These are phyloP conservation scores for Nycteola revayana DNA, from an alignment of 2,888 invertebrate species.

Conservation along the genomic window DNA sequence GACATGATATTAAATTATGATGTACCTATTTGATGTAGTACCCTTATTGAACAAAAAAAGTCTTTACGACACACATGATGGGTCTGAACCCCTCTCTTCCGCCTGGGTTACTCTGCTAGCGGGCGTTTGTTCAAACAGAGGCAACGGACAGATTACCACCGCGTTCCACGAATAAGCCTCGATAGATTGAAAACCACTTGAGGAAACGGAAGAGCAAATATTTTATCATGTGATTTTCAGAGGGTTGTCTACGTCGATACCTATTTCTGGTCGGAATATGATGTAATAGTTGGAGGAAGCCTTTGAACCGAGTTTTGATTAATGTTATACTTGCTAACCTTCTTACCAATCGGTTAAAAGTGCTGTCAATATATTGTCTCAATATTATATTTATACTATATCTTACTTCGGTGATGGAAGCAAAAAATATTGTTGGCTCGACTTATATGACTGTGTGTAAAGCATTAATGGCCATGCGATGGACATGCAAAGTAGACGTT, in stretches of 20 bases:
- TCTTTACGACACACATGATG: slow-evolving; percentile 23
- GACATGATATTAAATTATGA: slow-evolving; percentile 16
- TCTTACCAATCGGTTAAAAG: no score
- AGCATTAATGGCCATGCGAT: slow-evolving; percentile 27
- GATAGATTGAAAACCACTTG: slow-evolving; percentile 23
- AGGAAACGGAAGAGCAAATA: slow-evolving; percentile 18
- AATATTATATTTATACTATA: no score
- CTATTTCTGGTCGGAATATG: slow-evolving; percentile 12
- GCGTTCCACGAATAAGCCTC: slow-evolving; percentile 28
- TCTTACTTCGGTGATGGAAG: no score
- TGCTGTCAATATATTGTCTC: no score
- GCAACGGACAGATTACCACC: slow-evolving; percentile 18
- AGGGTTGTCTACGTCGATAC: slow-evolving; percentile 20
- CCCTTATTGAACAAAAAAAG: slow-evolving; percentile 6
- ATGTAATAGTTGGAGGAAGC: no score
- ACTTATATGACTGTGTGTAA: slow-evolving; percentile 24
- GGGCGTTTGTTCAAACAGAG: slow-evolving; percentile 24
- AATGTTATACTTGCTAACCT: no score
- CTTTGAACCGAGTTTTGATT: no score
- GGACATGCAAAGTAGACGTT: slow-evolving; percentile 42
- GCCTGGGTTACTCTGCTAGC: slow-evolving; percentile 35
- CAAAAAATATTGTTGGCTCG: slow-evolving; percentile 12
- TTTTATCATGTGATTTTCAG: slow-evolving; percentile 23
- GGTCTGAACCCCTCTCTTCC: slow-evolving; percentile 38
- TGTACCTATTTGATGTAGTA: neutral